These are phyloP conservation scores for Hippocampus mohnikei DNA, from an alignment of 2,113 vertebrate species.

Conservation along the genomic window DNA sequence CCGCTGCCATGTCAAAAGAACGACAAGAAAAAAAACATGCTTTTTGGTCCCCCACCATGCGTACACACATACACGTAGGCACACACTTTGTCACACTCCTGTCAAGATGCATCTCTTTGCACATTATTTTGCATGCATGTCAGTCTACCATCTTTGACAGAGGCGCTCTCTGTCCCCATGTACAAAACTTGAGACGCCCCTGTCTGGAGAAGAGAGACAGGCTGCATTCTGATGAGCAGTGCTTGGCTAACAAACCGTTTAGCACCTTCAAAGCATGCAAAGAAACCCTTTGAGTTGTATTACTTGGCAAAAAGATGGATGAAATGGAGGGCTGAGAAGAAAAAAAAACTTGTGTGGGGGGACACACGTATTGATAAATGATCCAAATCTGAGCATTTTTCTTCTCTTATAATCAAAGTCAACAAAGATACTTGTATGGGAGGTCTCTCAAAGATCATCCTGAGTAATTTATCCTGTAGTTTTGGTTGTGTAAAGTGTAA, in stretches of 20 bases:
- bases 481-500: too few relatives aligned
- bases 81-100: conserved; percentile 20
- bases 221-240: conserved; percentile 58
- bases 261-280: conserved; percentile 19
- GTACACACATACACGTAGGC: not conserved
- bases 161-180: conserved; percentile 46
- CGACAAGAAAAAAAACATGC: conserved; percentile 51
- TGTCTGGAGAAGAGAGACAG: conserved; percentile 49
- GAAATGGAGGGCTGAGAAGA: not conserved
- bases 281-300: conserved; percentile 17
- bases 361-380: not conserved
- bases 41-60: conserved; percentile 30
- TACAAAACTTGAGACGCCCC: conserved; percentile 43
- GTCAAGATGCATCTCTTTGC: conserved; percentile 52
- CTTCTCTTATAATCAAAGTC: not conserved
- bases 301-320: not conserved
- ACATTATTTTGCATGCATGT: conserved; percentile 57
- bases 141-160: conserved; percentile 44
- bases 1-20: conserved; percentile 52
- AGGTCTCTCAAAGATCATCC: too few relatives aligned
- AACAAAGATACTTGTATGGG: not conserved
- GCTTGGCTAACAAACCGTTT: conserved; percentile 54
- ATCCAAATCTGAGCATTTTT: not conserved
- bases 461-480: too few relatives aligned
- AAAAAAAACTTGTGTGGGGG: not conserved